phyloP scores from a whole-genome alignment of 92 coral and sea anemone species.

The Bergia puertoricense region DNA sequence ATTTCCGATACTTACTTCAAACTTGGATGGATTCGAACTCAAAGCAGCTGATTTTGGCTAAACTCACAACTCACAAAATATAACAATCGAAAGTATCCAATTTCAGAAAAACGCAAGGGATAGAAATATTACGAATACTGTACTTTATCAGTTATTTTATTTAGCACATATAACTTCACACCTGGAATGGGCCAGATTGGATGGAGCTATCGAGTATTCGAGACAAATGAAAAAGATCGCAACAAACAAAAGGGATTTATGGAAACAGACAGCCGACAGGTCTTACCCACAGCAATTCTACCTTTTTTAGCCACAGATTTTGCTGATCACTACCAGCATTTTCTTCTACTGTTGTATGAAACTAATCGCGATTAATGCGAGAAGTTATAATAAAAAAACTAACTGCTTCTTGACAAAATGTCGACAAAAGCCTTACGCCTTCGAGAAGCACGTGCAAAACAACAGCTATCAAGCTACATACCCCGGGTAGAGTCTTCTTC shows the following conservation, averaged over 20 bases:
- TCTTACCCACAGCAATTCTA: background rate
- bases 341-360: background rate
- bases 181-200: background rate
- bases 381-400: background rate
- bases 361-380: background rate
- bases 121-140: background rate
- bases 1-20: background rate
- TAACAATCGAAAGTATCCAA: background rate
- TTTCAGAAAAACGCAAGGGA: background rate
- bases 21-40: background rate
- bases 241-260: constrained; percentile 1
- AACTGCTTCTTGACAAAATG: constrained; percentile 2
- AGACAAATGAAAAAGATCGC: background rate
- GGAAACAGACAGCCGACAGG: background rate
- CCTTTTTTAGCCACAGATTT: background rate
- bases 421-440: constrained; percentile 12
- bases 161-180: background rate
- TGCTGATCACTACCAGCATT: background rate
- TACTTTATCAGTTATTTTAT: background rate
- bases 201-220: background rate
- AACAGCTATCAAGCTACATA: constrained; percentile 48
- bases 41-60: background rate
- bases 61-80: background rate
- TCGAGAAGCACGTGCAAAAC: constrained; percentile 7
- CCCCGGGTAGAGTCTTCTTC: constrained; percentile 95